Evolutionary conservation across 2,113 vertebrate species (phyloP).

Genomic region (Tetrax tetrax): DNA sequence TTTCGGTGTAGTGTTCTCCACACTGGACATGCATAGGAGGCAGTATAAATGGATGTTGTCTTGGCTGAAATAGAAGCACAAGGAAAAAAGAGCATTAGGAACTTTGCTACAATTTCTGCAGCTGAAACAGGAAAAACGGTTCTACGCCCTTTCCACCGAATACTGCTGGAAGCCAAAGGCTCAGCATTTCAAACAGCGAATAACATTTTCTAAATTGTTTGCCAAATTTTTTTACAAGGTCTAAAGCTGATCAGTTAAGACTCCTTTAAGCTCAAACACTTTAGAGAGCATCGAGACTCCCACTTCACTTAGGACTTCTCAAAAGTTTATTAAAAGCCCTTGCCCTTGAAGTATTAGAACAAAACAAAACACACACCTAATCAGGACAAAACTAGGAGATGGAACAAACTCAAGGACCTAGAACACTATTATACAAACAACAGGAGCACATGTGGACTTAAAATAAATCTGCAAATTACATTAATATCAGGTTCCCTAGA

Average conservation of each 20-base stretch:
- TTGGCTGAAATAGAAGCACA: conserved; percentile 80
- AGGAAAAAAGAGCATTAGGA: neutral
- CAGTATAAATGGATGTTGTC: conserved; percentile 92
- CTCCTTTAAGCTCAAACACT: neutral
- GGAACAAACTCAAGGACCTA: neutral
- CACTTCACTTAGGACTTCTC: neutral
- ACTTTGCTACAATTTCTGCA: neutral
- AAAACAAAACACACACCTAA: neutral
- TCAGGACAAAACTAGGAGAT: neutral
- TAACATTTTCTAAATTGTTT: neutral
- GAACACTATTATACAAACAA: neutral
- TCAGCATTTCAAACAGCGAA: neutral
- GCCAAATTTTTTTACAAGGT: neutral
- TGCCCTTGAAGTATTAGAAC: neutral
- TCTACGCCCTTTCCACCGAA: neutral
- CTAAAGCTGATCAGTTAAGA: neutral
- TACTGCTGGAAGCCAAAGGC: neutral
- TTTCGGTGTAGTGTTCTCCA: conserved; percentile 91
- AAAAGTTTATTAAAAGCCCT: neutral
- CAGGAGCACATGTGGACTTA: neutral
- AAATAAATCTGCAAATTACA: neutral
- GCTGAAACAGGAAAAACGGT: neutral
- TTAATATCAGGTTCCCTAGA: neutral
- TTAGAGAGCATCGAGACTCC: neutral
- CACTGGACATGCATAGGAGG: conserved; percentile 90